Evolutionary conservation across 2,113 vertebrate species (phyloP).

Genomic region (Eulemur rufifrons): DNA sequence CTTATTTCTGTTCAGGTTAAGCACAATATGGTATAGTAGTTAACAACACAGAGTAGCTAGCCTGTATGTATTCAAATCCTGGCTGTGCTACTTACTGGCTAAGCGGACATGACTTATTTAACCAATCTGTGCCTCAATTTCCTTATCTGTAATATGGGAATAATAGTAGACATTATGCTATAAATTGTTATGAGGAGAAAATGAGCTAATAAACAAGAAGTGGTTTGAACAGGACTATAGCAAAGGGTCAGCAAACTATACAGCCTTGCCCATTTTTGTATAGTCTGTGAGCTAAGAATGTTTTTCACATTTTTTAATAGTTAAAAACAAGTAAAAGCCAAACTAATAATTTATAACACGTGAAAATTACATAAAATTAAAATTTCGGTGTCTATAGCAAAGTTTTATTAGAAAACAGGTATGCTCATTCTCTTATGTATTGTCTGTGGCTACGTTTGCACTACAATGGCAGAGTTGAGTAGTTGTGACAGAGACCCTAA

Average conservation of each 20-base stretch:
- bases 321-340: background rate
- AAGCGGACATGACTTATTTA: background rate
- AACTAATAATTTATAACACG: background rate
- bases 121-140: background rate
- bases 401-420: background rate
- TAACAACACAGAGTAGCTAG: background rate
- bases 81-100: background rate
- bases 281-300: background rate
- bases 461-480: background rate
- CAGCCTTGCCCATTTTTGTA: background rate
- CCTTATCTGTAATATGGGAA: background rate
- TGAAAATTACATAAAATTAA: background rate
- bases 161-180: background rate
- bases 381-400: background rate
- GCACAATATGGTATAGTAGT: background rate
- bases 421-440: background rate
- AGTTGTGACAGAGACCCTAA: background rate
- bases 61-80: background rate
- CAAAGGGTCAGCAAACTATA: background rate
- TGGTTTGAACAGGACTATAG: background rate
- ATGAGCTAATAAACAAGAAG: background rate
- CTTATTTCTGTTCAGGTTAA: background rate
- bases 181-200: background rate
- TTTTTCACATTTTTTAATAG: background rate
- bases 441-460: background rate